These are phyloP conservation scores for Aviceda subcristata DNA, from an alignment of 2,113 vertebrate genomes.

Conservation along the genomic window DNA sequence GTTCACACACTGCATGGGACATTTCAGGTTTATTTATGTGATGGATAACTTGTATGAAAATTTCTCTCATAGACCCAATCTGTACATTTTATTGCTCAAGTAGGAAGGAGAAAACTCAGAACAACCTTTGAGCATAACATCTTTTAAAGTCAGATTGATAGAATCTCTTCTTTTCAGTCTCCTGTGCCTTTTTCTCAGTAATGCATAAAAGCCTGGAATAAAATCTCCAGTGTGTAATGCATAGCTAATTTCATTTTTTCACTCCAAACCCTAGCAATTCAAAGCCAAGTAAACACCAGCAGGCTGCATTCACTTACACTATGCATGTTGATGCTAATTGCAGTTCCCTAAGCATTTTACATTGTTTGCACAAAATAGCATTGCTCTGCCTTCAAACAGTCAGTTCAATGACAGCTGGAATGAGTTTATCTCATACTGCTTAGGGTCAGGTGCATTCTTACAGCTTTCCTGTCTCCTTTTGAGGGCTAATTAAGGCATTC, in stretches of 20 bases:
- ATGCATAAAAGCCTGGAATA: neutral
- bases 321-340: constrained; percentile 74
- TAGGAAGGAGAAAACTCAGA: neutral
- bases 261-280: constrained; percentile 53
- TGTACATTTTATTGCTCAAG: neutral
- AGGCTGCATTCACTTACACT: constrained; percentile 70
- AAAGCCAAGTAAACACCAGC: constrained; percentile 71
- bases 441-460: constrained; percentile 73
- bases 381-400: constrained; percentile 67
- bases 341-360: constrained; percentile 67
- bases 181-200: constrained; percentile 16
- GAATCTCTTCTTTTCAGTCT: neutral
- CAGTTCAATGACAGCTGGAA: constrained; percentile 70
- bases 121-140: neutral
- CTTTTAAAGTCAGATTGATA: constrained; percentile 19
- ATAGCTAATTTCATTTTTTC: constrained; percentile 59
- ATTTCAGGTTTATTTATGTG: neutral
- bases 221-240: constrained; percentile 47
- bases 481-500: constrained; percentile 62
- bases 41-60: neutral
- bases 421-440: constrained; percentile 62
- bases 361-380: constrained; percentile 75
- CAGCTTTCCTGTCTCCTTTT: constrained; percentile 64
- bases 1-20: neutral
- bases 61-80: neutral